phyloP scores from a whole-genome alignment of 35 echinoderm and acorn worm genomes.

The Stichopus chloronotus region DNA sequence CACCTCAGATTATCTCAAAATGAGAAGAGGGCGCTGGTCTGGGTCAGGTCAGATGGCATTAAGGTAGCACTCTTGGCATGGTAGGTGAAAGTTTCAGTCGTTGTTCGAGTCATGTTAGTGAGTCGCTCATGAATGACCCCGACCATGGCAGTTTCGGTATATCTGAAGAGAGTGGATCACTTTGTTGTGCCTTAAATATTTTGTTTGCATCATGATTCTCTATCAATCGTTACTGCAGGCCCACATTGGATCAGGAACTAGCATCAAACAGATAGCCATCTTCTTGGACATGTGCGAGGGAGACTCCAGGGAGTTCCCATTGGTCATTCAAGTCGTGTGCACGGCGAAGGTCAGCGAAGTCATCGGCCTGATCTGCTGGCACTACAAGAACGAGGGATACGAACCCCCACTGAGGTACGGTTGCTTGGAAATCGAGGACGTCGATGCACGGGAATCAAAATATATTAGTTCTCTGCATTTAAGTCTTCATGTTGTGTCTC shows the following conservation, averaged over 20 bases:
- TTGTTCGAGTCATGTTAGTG: too few species aligned
- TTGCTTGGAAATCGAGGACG: background rate
- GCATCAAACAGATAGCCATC: constrained; percentile 90
- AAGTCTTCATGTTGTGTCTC: background rate
- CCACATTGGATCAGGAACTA: constrained; percentile 68
- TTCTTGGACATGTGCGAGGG: constrained; percentile 88
- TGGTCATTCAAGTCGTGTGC: constrained; percentile 74
- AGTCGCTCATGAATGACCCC: too few species aligned
- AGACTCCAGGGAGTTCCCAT: constrained; percentile 65
- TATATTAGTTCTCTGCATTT: background rate
- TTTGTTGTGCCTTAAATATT: too few species aligned
- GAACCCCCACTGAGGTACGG: constrained; percentile 76
- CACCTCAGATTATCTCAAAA: too few species aligned
- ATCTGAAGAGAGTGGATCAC: too few species aligned
- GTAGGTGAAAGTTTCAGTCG: too few species aligned
- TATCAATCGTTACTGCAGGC: constrained; percentile 47
- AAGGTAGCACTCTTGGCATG: too few species aligned
- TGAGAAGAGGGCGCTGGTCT: too few species aligned
- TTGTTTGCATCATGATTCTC: too few species aligned
- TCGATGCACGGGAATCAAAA: too few species aligned
- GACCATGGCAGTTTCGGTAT: too few species aligned
- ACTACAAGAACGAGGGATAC: constrained; percentile 89
- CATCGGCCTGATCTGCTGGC: constrained; percentile 97
- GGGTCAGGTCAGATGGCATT: too few species aligned
- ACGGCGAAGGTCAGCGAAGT: constrained; percentile 87